phyloP scores from a whole-genome alignment of 2,113 vertebrate genomes.

The Dromas ardeola region DNA sequence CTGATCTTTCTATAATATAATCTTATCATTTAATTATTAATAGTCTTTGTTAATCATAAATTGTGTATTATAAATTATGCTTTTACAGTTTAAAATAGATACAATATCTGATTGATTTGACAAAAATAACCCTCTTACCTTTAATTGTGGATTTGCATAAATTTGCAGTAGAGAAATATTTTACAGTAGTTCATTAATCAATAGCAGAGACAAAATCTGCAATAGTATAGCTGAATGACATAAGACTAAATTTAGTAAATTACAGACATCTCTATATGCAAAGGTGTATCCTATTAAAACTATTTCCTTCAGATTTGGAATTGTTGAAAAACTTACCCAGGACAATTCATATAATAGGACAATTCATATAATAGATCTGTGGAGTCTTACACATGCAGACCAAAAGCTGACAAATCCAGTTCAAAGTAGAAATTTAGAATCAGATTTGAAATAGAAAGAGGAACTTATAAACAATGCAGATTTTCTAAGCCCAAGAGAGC shows the following conservation, averaged over 20 bases:
- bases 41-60: slow-evolving; percentile 51
- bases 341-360: not conserved
- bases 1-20: not conserved
- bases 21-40: slow-evolving; percentile 54
- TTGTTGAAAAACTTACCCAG: not conserved
- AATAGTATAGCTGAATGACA: not conserved
- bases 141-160: slow-evolving; percentile 60
- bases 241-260: slow-evolving; percentile 7
- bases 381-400: not conserved
- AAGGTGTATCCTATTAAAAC: not conserved
- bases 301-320: not conserved
- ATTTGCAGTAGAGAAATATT: slow-evolving; percentile 31
- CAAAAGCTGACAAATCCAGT: not conserved
- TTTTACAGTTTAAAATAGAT: slow-evolving; percentile 47
- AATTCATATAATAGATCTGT: not conserved
- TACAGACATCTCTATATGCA: not conserved
- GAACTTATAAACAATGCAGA: not conserved
- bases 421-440: not conserved
- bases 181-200: slow-evolving; percentile 30
- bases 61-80: slow-evolving; percentile 48
- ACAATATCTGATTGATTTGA: slow-evolving; percentile 56
- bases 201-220: not conserved
- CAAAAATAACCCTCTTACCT: slow-evolving; percentile 42
- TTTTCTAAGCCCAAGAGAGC: not conserved
- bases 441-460: not conserved